Evolutionary conservation across 2,888 invertebrate genomes (phyloP).

Genomic region (Aproaerema taeniolella): DNA sequence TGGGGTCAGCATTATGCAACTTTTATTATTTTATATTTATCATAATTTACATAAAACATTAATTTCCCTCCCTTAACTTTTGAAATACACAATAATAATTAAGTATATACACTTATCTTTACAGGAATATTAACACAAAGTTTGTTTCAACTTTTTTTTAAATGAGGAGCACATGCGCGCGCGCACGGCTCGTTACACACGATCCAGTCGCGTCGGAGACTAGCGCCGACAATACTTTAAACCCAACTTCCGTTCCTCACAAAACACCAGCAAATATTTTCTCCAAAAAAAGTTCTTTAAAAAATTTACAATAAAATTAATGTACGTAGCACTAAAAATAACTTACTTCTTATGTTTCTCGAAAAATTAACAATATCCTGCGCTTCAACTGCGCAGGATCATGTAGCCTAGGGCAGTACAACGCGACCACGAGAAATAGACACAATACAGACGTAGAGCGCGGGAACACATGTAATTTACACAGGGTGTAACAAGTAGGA

Average conservation of each 20-base stretch:
- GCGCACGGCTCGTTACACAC: not conserved
- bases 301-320: constrained; percentile 2
- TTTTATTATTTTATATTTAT: constrained; percentile 43
- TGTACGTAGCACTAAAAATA: not conserved
- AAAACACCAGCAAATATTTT: constrained; percentile 6
- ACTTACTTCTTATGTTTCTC: constrained; percentile 2
- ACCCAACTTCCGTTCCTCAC: constrained; percentile 15
- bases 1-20: constrained; percentile 21
- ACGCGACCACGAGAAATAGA: too few relatives aligned
- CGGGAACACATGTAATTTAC: too few relatives aligned
- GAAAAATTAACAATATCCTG: too few relatives aligned
- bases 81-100: constrained; percentile 34
- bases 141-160: constrained; percentile 17
- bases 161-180: not conserved
- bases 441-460: too few relatives aligned
- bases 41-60: constrained; percentile 58
- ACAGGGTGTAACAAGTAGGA: too few relatives aligned
- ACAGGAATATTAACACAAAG: constrained; percentile 54
- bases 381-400: too few relatives aligned
- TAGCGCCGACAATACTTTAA: constrained; percentile 2
- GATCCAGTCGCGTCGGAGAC: not conserved
- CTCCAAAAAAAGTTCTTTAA: not conserved
- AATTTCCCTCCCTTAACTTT: constrained; percentile 46
- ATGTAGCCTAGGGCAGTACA: too few relatives aligned
- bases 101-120: constrained; percentile 54